Conservation (phyloP, 2,113 vertebrate species). For the Pavo muticus region DNA sequence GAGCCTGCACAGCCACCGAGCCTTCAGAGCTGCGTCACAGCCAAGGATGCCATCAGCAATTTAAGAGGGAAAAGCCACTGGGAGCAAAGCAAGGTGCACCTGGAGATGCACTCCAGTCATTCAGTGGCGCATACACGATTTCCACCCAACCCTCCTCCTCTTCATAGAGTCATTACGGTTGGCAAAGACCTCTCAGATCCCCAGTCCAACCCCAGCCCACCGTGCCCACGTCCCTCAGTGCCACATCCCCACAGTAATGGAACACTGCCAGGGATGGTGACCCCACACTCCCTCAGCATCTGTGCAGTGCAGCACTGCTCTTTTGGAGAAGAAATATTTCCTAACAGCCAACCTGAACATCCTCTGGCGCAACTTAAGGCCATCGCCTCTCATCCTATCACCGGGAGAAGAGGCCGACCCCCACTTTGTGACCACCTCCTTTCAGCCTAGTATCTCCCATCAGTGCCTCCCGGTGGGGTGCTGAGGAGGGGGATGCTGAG, state of each 20-base stretch:
- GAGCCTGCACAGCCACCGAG: background rate
- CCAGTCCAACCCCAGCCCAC: no score
- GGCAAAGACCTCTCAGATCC: no score
- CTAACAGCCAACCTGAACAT: no score
- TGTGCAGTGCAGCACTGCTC: no score
- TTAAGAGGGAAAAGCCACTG: background rate
- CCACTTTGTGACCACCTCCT: background rate
- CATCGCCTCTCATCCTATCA: no score
- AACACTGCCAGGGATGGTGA: no score
- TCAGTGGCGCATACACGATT: rapidly evolving
- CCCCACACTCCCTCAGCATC: no score
- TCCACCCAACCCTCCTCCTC: background rate
- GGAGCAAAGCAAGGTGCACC: rapidly evolving
- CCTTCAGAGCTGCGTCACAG: background rate
- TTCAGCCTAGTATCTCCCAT: background rate
- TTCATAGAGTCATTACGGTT: background rate
- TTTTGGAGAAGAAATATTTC: no score
- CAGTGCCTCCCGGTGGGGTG: background rate
- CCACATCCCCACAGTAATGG: no score
- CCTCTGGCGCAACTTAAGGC: no score
- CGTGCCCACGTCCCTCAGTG: no score
- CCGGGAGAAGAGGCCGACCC: no score
- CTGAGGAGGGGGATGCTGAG: background rate
- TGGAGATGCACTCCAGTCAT: rapidly evolving
- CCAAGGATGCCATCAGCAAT: background rate